phyloP scores from a whole-genome alignment of 1,140 invertebrate species.

The Drosophila teissieri region DNA sequence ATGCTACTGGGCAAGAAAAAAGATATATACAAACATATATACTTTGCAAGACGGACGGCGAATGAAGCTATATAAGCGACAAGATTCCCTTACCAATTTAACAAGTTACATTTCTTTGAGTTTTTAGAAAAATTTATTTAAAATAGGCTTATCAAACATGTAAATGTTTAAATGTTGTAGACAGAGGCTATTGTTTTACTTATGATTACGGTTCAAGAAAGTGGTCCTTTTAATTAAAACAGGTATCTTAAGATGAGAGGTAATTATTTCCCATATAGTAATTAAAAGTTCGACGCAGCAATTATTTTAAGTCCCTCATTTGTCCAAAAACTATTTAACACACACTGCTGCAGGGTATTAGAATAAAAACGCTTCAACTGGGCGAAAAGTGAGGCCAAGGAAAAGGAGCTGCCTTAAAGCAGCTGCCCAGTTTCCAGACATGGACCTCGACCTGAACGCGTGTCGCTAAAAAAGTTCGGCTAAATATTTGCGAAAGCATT shows the following conservation, averaged over 20 bases:
- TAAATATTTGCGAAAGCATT: constrained; percentile 78
- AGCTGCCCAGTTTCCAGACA: constrained; percentile 35
- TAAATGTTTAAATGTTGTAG: too few species aligned
- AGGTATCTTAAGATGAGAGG: too few species aligned
- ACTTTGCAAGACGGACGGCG: not conserved
- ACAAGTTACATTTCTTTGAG: too few species aligned
- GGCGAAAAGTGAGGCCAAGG: constrained; percentile 12
- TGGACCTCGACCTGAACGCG: constrained; percentile 53
- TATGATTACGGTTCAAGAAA: too few species aligned
- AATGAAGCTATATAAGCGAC: not conserved
- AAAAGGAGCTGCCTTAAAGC: constrained; percentile 49
- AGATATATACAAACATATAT: not conserved
- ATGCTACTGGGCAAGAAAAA: constrained; percentile 28
- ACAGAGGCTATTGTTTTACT: too few species aligned
- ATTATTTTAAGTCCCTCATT: not conserved
- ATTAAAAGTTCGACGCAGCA: too few species aligned
- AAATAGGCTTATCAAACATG: too few species aligned
- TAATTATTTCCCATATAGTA: too few species aligned
- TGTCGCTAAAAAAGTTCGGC: constrained; percentile 71
- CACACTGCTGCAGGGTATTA: not conserved
- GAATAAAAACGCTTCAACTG: constrained; percentile 18
- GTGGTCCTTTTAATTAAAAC: too few species aligned
- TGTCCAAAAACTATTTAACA: not conserved
- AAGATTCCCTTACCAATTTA: not conserved
- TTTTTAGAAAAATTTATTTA: not conserved